Conservation (phyloP, 2,888 invertebrate genomes). For the Cerastis rubricosa region DNA sequence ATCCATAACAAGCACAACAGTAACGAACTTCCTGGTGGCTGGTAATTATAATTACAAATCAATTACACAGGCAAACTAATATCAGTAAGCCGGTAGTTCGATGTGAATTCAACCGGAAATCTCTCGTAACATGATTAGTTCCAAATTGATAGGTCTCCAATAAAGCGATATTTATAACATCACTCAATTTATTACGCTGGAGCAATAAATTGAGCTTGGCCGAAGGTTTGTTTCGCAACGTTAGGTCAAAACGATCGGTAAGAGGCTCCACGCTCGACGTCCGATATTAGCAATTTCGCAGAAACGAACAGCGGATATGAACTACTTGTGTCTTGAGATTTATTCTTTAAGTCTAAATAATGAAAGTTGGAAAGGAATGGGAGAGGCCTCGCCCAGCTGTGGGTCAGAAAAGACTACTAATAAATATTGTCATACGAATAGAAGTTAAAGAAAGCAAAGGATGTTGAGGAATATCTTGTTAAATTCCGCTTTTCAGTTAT, state of each 20-base stretch:
- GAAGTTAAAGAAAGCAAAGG: background rate
- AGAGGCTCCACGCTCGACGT: constrained; percentile 12
- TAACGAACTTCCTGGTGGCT: background rate
- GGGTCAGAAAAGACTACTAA: too few species aligned
- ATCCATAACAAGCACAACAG: background rate
- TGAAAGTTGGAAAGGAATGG: too few species aligned
- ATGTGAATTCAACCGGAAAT: constrained; percentile 35
- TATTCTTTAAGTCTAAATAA: constrained; percentile 18
- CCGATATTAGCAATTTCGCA: constrained; percentile 39
- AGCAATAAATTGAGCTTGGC: constrained; percentile 49
- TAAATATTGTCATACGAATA: background rate
- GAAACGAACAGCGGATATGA: constrained; percentile 17
- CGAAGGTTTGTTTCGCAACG: constrained; percentile 49
- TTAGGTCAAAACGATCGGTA: constrained; percentile 49
- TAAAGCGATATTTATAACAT: constrained; percentile 48
- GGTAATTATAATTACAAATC: background rate
- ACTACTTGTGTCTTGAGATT: constrained; percentile 1
- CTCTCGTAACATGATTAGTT: constrained; percentile 37
- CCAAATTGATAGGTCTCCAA: constrained; percentile 44
- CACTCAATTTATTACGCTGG: constrained; percentile 43
- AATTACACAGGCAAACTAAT: constrained; percentile 4
- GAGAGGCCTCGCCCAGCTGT: too few species aligned
- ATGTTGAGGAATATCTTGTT: background rate
- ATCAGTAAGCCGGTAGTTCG: background rate
- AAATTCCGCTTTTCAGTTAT: background rate